Evolutionary conservation across 2,888 invertebrate genomes (phyloP).

Genomic region (Sycophila texana): DNA sequence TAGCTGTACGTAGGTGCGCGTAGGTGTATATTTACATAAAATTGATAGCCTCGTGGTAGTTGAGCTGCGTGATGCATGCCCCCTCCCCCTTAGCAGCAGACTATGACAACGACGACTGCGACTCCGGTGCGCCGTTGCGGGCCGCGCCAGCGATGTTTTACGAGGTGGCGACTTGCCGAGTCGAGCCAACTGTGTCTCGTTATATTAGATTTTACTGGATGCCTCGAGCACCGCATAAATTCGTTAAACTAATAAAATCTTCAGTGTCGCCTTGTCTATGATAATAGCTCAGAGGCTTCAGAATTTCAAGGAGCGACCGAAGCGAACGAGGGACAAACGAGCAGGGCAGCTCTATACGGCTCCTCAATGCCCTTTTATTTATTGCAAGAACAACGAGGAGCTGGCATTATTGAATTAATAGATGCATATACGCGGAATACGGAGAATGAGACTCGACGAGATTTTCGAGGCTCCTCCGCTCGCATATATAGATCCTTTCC

Average conservation of each 20-base stretch:
- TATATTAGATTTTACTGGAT: conserved; percentile 72
- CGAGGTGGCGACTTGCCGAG: conserved; percentile 71
- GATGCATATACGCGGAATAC: not conserved
- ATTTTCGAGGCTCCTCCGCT: not conserved
- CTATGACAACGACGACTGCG: conserved; percentile 44
- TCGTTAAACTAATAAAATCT: conserved; percentile 73
- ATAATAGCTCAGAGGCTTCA: conserved; percentile 13
- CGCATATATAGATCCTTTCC: conserved; percentile 1
- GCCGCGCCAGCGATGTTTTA: conserved; percentile 70
- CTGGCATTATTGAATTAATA: not conserved
- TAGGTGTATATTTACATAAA: conserved; percentile 60
- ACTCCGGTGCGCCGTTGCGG: no score
- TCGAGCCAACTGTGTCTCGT: conserved; percentile 73
- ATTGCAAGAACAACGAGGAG: not conserved
- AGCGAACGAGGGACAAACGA: no score
- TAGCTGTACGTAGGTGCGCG: no score
- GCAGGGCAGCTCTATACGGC: conserved; percentile 1
- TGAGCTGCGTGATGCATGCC: conserved; percentile 60
- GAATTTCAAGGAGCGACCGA: no score
- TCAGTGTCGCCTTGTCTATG: conserved; percentile 60
- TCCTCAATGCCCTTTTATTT: not conserved
- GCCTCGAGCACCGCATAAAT: conserved; percentile 72
- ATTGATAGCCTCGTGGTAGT: conserved; percentile 59
- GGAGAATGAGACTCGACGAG: not conserved
- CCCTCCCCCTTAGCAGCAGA: conserved; percentile 53